Evolutionary conservation across 2,797 vertebrate species (phyloP).

Genomic region (Xenops minutus): DNA sequence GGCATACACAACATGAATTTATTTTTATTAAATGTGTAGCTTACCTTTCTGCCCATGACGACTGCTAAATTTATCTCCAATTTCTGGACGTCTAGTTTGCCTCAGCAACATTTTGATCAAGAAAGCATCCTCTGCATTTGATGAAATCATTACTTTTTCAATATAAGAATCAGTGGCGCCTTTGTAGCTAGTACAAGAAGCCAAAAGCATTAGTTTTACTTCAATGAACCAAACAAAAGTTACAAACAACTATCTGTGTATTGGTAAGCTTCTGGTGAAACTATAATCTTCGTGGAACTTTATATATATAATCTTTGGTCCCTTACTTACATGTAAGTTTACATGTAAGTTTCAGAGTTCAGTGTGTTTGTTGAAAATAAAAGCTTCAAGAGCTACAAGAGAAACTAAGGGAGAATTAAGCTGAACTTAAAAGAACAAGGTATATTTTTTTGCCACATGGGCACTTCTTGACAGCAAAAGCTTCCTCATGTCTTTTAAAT

Average conservation of each 20-base stretch:
- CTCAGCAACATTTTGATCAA: conserved; percentile 97
- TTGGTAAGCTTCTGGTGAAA: background rate
- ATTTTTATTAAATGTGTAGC: background rate
- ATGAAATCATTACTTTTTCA: conserved; percentile 99
- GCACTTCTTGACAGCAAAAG: background rate
- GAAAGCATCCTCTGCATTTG: conserved; percentile 97
- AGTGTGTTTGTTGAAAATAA: background rate
- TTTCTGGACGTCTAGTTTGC: conserved; percentile 95
- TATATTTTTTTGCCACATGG: background rate
- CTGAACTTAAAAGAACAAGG: background rate
- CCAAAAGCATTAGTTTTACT: background rate
- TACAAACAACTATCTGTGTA: background rate
- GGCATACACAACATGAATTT: background rate
- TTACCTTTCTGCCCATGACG: conserved; percentile 98
- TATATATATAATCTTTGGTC: background rate
- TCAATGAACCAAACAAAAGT: background rate
- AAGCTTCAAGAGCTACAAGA: background rate
- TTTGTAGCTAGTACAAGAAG: conserved; percentile 85
- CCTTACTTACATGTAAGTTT: background rate
- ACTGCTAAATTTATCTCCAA: conserved; percentile 99
- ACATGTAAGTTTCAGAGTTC: background rate
- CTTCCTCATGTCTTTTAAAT: background rate
- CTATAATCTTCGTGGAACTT: background rate
- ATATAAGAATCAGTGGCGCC: conserved; percentile 97
- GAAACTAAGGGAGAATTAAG: background rate